A percentile compares a stretch with the other conserved stretches of the same genome.
These are phyloP conservation scores for Actinopyga echinites DNA, from an alignment of 53 echinoderm and acorn worm species.

Conservation along the genomic window DNA sequence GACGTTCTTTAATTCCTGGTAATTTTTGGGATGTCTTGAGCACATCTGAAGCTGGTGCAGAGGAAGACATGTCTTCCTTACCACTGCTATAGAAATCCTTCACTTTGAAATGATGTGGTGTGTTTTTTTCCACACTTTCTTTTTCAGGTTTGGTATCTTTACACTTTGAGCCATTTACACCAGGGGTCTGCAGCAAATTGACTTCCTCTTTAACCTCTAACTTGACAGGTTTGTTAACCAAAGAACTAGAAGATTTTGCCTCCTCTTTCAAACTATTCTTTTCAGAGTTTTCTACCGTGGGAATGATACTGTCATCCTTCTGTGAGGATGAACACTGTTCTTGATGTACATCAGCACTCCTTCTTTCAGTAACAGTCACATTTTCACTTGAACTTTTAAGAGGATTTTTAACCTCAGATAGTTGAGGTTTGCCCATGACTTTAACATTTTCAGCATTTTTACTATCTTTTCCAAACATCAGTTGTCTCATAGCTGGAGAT, in stretches of 20 bases:
- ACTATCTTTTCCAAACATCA: conserved; percentile 32
- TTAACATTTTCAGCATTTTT: conserved; percentile 21
- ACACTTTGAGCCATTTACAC: no score
- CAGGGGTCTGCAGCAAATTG: no score
- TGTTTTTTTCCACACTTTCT: background rate
- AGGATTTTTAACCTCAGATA: background rate
- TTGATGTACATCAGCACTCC: background rate
- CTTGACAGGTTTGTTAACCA: no score
- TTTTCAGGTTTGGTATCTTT: background rate
- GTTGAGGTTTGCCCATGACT: background rate
- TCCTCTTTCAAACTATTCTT: no score
- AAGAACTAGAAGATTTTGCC: no score
- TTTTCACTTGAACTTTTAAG: background rate
- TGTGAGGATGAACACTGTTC: background rate
- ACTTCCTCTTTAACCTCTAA: no score
- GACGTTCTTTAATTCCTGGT: conserved; percentile 19
- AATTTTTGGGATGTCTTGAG: background rate
- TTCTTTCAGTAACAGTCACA: background rate
- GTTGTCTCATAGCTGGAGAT: conserved; percentile 48
- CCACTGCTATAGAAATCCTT: conserved; percentile 4
- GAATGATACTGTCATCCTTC: background rate
- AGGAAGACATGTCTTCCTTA: background rate
- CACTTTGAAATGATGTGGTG: background rate
- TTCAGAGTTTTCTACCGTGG: background rate
- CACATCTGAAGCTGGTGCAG: background rate